Conservation (phyloP, 2,888 invertebrate genomes). For the Conistra vaccinii region DNA sequence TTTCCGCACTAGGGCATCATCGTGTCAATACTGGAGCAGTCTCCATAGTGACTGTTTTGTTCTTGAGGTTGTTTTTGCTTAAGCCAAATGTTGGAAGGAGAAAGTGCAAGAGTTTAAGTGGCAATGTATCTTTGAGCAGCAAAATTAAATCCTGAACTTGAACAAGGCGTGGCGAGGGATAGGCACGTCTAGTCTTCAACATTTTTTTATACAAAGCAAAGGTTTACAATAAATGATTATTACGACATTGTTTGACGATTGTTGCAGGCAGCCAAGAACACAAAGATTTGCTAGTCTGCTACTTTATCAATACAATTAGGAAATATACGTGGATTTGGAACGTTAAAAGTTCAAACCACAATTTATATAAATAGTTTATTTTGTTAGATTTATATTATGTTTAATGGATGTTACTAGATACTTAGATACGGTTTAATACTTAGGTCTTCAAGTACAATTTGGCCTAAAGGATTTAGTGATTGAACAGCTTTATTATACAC, state of each 20-base stretch:
- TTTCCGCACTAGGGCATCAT: slow-evolving; percentile 47
- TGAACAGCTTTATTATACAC: background rate
- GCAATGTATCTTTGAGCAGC: slow-evolving; percentile 4
- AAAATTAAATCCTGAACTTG: background rate
- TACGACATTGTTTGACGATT: slow-evolving; percentile 5
- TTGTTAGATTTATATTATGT: background rate
- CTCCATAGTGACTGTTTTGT: slow-evolving; percentile 23
- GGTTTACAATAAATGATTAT: background rate
- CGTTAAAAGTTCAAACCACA: slow-evolving; percentile 17
- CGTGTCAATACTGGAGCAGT: slow-evolving; percentile 36
- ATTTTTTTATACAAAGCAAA: slow-evolving; percentile 1
- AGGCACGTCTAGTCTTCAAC: background rate
- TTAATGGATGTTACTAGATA: background rate
- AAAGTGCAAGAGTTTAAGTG: slow-evolving; percentile 16
- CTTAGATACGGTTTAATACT: background rate
- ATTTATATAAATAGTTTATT: slow-evolving; percentile 1
- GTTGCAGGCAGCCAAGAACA: background rate
- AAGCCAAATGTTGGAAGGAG: background rate
- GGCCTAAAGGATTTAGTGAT: background rate
- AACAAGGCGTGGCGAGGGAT: background rate
- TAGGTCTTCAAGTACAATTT: background rate
- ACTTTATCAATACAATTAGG: slow-evolving; percentile 26
- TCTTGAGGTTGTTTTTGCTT: slow-evolving; percentile 4
- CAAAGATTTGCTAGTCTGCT: slow-evolving; percentile 14
- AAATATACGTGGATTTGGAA: slow-evolving; percentile 10